Evolutionary conservation across 2,113 vertebrate species (phyloP), one percentile per base, ranked within the genome.

Genomic region (Cranoglanis bouderius): DNA sequence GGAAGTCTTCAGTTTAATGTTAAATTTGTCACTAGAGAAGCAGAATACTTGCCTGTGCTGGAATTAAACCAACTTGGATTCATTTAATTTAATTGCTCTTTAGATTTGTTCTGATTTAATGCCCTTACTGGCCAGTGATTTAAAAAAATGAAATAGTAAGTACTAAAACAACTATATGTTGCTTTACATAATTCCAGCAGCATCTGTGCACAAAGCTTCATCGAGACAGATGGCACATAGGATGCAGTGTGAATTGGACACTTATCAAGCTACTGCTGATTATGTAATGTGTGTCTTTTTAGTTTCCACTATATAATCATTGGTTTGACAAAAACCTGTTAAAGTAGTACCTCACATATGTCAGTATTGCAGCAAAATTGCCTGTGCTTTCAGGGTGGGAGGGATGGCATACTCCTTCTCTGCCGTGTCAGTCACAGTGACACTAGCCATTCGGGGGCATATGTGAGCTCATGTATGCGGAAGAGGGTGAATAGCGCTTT

Each of bases 111-210:
- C 91, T 91, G 92, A 93, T 95, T 78, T 53, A 16, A 53, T 16
- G 6, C 49, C n/a, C 32, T 95, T 94, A 93, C 94, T 94, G 94
- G 94, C 94, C 95, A 96, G 93, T 90, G 93, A 94, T 93, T 94
- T 93, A 70, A 18, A 72, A 38, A 24, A 7, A 38, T 95, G 93
- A 94, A 95, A 95, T 93, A 93, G 93, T 92, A 93, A 92, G 94
- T 89, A 82, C 92, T 93, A 92, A 95, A 94, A 94, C 16, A 24
- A 94, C 94, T 94, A 93, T 94, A 91, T 93, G 87, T 94, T 94
- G 93, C 94, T 95, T 94, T 94, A 95, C 94, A 94, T 94, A 94
- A 94, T 95, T 95, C 94, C 95, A 93, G 95, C 95, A 93, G 91
- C 93, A 95, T 93, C 77, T 88, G 49, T 85, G 75, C 49, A 26